These are phyloP conservation scores for Diabrotica balteata DNA, from an alignment of 2,888 invertebrate genomes.

Conservation along the genomic window DNA sequence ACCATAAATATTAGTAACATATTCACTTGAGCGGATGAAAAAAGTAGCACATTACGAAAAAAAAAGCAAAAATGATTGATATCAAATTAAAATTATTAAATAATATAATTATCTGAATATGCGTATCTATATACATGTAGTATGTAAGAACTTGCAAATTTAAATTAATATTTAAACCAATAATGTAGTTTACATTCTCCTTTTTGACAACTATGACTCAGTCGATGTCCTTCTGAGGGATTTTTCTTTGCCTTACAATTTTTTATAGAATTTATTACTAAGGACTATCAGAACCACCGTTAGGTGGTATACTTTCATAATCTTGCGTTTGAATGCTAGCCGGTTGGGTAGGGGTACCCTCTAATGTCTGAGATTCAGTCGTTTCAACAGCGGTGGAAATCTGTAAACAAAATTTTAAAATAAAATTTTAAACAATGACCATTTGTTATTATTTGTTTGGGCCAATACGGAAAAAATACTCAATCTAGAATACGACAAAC, in stretches of 20 bases:
- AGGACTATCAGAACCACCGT: constrained; percentile 56
- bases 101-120: too few relatives aligned
- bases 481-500: too few relatives aligned
- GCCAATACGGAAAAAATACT: too few relatives aligned
- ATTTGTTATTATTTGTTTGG: too few relatives aligned
- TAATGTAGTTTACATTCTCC: constrained; percentile 2
- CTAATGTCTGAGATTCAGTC: constrained; percentile 53
- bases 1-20: too few relatives aligned
- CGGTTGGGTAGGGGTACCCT: constrained; percentile 20
- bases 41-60: too few relatives aligned
- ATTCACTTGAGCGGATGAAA: too few relatives aligned
- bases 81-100: too few relatives aligned
- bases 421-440: neutral
- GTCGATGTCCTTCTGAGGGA: constrained; percentile 6
- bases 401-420: constrained; percentile 23
- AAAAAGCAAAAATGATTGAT: too few relatives aligned
- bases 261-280: constrained; percentile 26
- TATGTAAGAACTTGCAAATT: too few relatives aligned
- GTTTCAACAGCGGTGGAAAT: constrained; percentile 52
- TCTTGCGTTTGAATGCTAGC: constrained; percentile 51
- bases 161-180: too few relatives aligned
- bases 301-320: constrained; percentile 45
- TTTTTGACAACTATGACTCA: constrained; percentile 17
- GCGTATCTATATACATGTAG: too few relatives aligned
- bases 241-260: neutral